Evolutionary conservation across 2,113 vertebrate species (phyloP), one percentile per base, ranked within the genome.

Genomic region (Asarcornis scutulata): DNA sequence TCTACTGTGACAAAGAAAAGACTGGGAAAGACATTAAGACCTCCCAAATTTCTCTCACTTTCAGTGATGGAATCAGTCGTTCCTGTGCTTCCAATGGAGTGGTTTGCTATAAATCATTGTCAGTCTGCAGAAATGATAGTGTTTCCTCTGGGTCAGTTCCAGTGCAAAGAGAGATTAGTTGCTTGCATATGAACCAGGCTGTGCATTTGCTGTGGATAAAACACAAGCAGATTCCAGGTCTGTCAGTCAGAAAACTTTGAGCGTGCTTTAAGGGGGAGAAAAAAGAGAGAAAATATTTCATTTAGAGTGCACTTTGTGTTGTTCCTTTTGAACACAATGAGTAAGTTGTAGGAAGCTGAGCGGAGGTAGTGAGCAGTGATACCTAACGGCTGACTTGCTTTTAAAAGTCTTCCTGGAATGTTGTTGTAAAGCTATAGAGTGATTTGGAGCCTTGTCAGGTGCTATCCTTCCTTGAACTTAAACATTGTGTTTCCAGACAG

Each of bases 91-190:
- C 73, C 48, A 77, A 25, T 34, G 0, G 72, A 75, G 53, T 56
- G 29, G 46, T 95, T 80, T 86, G 59, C 52, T 77, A 3, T 89
- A 80, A 91, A 80, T 94, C 84, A 64, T 73, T 18, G 48, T 83
- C 78, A 68, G 58, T 34, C 36, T 78, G 77, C 42, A 63, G 67
- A 66, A 93, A 66, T 9, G 36, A 69, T 17, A 73, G 11, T 52
- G 36, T 85, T 83, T 95, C 59, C 50, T 87, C 74, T 60, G 67
- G 87, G 89, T 94, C 84, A 91, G 1, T 87, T 84, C 62, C 83
- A 89, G 74, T 69, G 78, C 82, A 91, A 83, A 69, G 82, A 60
- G 74, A 64, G 63, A 69, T 93, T 68, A 56, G 69, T 82, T 83
- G 73, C 5, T 17, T 79, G 71, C 4, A 8, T 53, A 17, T 75